Conservation (phyloP, 2,888 invertebrate species). For the Hyposoter dolosus region DNA sequence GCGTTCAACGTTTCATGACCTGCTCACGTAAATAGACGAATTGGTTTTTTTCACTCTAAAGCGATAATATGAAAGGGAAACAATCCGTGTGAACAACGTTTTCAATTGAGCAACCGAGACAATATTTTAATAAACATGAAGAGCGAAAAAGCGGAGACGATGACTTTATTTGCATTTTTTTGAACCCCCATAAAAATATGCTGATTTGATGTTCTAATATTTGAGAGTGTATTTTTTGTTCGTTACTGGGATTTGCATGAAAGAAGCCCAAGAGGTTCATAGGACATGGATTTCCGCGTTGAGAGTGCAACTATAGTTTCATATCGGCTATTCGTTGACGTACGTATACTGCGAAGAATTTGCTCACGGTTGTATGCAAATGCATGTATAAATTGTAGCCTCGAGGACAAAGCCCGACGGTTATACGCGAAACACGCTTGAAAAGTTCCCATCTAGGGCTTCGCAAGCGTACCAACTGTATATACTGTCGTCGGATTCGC, state of each 20-base stretch:
- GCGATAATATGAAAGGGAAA: background rate
- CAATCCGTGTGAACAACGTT: background rate
- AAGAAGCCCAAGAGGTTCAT: slow-evolving; percentile 34
- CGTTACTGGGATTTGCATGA: background rate
- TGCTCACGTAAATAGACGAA: background rate
- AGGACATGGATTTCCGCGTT: slow-evolving; percentile 29
- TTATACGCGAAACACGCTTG: slow-evolving; percentile 51
- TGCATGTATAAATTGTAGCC: slow-evolving; percentile 45
- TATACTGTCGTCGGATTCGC: slow-evolving; percentile 63
- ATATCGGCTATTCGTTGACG: slow-evolving; percentile 36
- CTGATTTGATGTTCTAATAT: background rate
- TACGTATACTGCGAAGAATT: slow-evolving; percentile 48
- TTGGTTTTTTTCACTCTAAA: background rate
- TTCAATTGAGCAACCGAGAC: background rate
- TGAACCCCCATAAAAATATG: background rate
- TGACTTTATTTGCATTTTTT: background rate
- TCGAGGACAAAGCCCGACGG: slow-evolving; percentile 68
- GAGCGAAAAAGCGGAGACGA: background rate
- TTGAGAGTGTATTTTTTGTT: slow-evolving; percentile 4
- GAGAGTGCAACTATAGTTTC: slow-evolving; percentile 1
- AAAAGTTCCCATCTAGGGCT: slow-evolving; percentile 72
- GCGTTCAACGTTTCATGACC: background rate
- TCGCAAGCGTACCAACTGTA: slow-evolving; percentile 58
- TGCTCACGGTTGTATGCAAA: slow-evolving; percentile 25
- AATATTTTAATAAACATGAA: background rate